Evolutionary conservation across 2,888 invertebrate species (phyloP).

Genomic region (Drosophila picticornis): DNA sequence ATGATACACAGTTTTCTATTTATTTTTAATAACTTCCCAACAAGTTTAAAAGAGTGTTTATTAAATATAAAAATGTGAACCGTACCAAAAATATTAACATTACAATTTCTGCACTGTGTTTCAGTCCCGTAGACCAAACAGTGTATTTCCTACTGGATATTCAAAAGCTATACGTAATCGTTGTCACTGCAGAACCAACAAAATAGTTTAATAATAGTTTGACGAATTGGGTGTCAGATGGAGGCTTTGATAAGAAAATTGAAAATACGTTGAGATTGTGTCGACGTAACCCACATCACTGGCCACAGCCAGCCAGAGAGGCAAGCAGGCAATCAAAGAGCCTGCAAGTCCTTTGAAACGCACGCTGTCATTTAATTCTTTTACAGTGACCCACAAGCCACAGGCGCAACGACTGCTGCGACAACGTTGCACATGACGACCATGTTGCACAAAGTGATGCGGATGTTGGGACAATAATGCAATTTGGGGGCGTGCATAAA

Average conservation of each 20-base stretch:
- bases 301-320: not conserved
- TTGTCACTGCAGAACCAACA: too few species aligned
- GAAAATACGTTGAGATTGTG: not conserved
- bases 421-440: conserved; percentile 41
- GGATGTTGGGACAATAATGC: conserved; percentile 16
- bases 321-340: not conserved
- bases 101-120: not conserved
- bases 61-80: not conserved
- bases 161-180: not conserved
- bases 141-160: not conserved
- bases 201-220: not conserved
- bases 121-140: not conserved
- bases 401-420: conserved; percentile 31
- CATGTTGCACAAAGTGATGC: conserved; percentile 41
- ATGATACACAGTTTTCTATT: not conserved
- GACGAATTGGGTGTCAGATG: not conserved
- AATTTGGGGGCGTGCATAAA: not conserved
- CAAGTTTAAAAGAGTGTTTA: not conserved
- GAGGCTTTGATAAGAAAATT: conserved; percentile 4
- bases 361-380: conserved; percentile 65
- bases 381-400: conserved; percentile 57
- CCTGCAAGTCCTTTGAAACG: conserved; percentile 21
- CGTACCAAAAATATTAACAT: not conserved
- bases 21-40: not conserved
- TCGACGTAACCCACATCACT: conserved; percentile 20